phyloP scores from a whole-genome alignment of 2,113 vertebrate species.

The Gymnarchus niloticus region DNA sequence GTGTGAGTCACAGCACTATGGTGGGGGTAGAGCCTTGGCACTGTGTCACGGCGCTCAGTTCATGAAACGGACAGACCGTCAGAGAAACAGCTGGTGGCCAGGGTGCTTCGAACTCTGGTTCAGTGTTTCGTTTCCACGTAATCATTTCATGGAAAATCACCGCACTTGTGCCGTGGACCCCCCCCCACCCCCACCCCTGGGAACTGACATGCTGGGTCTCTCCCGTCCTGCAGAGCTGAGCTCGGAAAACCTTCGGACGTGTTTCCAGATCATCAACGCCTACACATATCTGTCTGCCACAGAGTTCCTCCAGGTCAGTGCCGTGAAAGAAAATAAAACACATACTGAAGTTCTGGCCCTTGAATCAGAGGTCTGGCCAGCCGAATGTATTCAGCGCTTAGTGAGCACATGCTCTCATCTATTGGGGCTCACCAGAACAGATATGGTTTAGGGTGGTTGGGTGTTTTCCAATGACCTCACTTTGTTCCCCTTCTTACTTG shows the following conservation, averaged over 20 bases:
- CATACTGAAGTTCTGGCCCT: background rate
- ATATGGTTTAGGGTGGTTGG: background rate
- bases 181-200: background rate
- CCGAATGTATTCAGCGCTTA: background rate
- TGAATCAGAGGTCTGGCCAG: background rate
- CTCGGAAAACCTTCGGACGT: conserved; percentile 88
- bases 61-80: too few species aligned
- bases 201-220: conserved; percentile 29
- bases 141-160: background rate
- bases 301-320: conserved; percentile 88
- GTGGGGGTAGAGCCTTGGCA: background rate
- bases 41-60: background rate
- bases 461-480: background rate
- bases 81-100: background rate
- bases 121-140: background rate
- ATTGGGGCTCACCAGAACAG: too few species aligned
- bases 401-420: too few species aligned
- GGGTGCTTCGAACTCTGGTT: background rate
- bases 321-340: background rate
- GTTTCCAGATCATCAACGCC: conserved; percentile 92
- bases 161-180: background rate
- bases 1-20: background rate
- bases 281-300: conserved; percentile 85
- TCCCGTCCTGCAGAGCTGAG: conserved; percentile 77
- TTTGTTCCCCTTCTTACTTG: background rate